Evolutionary conservation across 1,140 invertebrate genomes (phyloP), one percentile per base, ranked within the genome.

Genomic region (Pseudomyrmex dendroicus): DNA sequence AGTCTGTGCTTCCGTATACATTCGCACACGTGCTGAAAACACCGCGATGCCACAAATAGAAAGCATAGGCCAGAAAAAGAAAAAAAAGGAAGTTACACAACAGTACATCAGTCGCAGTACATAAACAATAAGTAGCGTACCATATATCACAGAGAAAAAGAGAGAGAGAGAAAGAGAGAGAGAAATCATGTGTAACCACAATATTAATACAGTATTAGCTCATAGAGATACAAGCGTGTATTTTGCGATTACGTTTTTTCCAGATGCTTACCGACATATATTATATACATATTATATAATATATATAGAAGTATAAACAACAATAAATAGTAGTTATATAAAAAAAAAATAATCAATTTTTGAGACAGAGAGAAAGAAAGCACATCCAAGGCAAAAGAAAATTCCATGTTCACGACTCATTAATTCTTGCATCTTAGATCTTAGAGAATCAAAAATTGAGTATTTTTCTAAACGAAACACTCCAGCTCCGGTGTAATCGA

Each of bases 1-100:
- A 92, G 91, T 83, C 84, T 74, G 86, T 92, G 91, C 90, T 92
- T 92, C 90, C 83, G 84, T 91, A 90, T 84, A 89, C 84, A 88
- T 88, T 83, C 72, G 88, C 89, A 87, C 87, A 77, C 70, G 67
- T 84, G 88, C 64, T 73, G 56, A 78, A 35, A 70, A 70, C 46
- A 61, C 3, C 54, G 54, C 66, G n/a, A 50, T 50, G 8, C 48
- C 44, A 17, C 17, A 80, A 78, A 59, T 70, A 61, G 15, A 35
- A 25, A 68, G 15, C 54, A n/a, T 12, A 63, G 25, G 61, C 13
- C 35, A 46, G 15, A 64, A n/a, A 46, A 46, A 44, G 15, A 15
- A 44, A 63, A 64, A 52, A 13, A 52, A 52, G 13, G 50, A 52
- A 52, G 50, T 52, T 67, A 66, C 44, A 22, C 64, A 66, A 35